Percentiles rank a stretch among this genome's conserved stretches.
Evolutionary conservation across 2,888 invertebrate genomes (phyloP).

Genomic region (Priocnemis perturbator): DNA sequence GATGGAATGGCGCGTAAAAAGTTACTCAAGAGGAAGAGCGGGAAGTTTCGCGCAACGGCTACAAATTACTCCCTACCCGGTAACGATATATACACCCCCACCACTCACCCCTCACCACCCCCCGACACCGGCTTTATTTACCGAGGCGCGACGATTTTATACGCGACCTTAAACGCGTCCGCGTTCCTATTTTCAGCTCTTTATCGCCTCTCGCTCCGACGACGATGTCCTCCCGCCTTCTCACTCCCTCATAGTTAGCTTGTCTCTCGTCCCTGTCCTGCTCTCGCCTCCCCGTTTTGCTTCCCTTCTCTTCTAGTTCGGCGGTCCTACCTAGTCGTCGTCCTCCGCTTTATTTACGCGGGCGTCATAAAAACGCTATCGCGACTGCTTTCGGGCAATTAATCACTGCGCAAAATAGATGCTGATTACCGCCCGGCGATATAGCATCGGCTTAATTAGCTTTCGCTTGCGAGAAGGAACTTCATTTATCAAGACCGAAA

Average conservation of each 20-base stretch:
- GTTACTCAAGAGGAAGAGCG: conserved; percentile 9
- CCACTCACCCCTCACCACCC: too few species aligned
- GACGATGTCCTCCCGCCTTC: conserved; percentile 8
- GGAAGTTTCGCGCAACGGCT: conserved; percentile 5
- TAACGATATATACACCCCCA: conserved; percentile 28
- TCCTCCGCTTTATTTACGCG: conserved; percentile 49
- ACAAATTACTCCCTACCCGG: conserved; percentile 35
- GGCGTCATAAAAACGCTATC: conserved; percentile 53
- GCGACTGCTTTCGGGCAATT: conserved; percentile 54
- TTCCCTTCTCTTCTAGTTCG: neutral
- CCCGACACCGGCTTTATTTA: conserved; percentile 21
- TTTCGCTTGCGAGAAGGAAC: conserved; percentile 21
- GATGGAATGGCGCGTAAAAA: conserved; percentile 26
- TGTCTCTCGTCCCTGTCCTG: neutral
- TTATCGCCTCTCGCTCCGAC: conserved; percentile 27
- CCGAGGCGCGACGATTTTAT: conserved; percentile 40
- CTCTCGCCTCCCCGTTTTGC: neutral
- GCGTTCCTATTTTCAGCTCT: conserved; percentile 36
- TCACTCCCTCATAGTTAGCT: neutral
- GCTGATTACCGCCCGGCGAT: conserved; percentile 56
- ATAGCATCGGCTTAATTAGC: conserved; percentile 49
- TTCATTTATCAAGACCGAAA: neutral
- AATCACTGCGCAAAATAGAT: conserved; percentile 57
- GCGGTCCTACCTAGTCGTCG: neutral
- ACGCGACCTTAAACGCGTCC: conserved; percentile 51